These are phyloP conservation scores for Spea hammondii DNA, from an alignment of 2,797 vertebrate species.

Conservation along the genomic window DNA sequence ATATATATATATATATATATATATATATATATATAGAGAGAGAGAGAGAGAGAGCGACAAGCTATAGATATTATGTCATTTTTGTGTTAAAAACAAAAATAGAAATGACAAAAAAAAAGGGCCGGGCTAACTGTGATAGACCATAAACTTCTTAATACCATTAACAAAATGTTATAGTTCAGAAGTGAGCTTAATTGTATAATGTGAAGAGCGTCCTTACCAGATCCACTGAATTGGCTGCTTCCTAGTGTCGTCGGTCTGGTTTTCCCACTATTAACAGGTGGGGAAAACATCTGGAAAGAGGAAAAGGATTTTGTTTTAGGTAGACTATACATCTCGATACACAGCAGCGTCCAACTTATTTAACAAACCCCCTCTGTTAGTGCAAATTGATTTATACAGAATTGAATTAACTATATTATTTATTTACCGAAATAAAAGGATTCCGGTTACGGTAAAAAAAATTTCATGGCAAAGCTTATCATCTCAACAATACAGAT, in stretches of 20 bases:
- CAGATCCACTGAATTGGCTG: conserved; percentile 95
- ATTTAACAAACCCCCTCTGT: conserved; percentile 5
- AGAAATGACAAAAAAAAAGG: no score
- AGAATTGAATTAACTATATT: neutral
- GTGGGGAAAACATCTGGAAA: conserved; percentile 97
- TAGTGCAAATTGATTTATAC: conserved; percentile 27
- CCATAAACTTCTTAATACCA: no score
- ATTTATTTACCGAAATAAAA: conserved; percentile 22
- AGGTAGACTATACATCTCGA: conserved; percentile 36
- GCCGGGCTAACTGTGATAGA: no score
- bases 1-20: no score
- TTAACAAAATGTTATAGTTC: no score
- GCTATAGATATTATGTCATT: no score
- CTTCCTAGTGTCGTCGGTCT: conserved; percentile 95
- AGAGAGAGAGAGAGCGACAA: no score
- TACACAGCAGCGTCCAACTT: conserved; percentile 25
- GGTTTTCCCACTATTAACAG: conserved; percentile 94
- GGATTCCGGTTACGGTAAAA: conserved; percentile 36
- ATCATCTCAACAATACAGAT: no score
- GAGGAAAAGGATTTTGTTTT: conserved; percentile 52
- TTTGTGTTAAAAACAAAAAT: no score
- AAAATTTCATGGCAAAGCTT: conserved; percentile 11
- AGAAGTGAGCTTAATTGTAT: neutral
- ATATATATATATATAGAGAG: no score
- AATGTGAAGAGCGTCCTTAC: conserved; percentile 70